phyloP scores from a whole-genome alignment of 2,113 vertebrate species.

The Taxidea taxus region DNA sequence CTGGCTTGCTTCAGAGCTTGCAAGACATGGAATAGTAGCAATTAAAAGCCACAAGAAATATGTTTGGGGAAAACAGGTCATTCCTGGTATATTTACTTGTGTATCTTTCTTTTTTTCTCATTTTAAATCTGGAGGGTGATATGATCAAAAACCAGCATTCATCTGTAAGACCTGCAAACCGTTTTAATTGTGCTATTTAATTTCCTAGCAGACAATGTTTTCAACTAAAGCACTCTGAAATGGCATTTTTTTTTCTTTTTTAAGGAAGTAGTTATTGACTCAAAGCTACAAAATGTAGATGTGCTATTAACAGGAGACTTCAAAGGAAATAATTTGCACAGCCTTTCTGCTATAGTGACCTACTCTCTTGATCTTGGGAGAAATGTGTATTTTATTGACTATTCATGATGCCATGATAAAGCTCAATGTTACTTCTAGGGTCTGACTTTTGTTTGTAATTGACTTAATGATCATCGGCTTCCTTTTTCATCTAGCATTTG shows the following conservation, averaged over 20 bases:
- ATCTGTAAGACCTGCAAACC: not conserved
- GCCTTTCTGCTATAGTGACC: not conserved
- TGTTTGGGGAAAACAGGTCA: not conserved
- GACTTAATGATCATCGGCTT: not conserved
- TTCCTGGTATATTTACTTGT: not conserved
- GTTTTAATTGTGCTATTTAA: not conserved
- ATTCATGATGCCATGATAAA: not conserved
- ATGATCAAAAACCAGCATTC: not conserved
- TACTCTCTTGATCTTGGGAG: not conserved
- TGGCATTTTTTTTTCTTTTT: not conserved
- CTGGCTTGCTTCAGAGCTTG: not conserved
- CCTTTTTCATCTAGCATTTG: not conserved
- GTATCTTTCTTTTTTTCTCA: not conserved
- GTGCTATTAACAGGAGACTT: not conserved
- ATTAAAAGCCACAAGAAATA: constrained; percentile 1
- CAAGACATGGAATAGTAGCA: not conserved
- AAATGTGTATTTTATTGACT: not conserved
- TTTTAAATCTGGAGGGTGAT: not conserved
- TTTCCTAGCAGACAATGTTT: not conserved
- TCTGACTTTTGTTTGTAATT: not conserved
- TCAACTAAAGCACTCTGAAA: not conserved
- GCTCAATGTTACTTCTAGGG: not conserved
- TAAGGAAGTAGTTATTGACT: not conserved
- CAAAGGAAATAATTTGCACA: not conserved
- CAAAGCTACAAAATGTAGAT: not conserved